These are phyloP conservation scores for Steatornis caripensis DNA, from an alignment of 2,113 vertebrate genomes.

Conservation along the genomic window DNA sequence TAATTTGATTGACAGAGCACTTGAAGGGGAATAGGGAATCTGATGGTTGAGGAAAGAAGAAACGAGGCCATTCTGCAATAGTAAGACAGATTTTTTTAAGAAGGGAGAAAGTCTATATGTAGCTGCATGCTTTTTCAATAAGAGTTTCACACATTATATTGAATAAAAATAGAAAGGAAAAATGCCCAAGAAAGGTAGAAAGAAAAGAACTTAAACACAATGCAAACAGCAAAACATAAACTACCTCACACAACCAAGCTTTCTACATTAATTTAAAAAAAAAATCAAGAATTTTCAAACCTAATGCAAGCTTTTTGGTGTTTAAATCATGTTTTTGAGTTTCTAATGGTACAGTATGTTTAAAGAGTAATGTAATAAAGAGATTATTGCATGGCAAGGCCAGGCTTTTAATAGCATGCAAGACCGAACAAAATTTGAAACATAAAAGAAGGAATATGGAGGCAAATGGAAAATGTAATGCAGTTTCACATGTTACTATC, in stretches of 20 bases:
- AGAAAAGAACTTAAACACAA: background rate
- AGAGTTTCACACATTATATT: background rate
- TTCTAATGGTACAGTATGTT: background rate
- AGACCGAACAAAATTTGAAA: background rate
- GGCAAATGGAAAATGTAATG: background rate
- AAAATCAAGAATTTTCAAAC: no score
- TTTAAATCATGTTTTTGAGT: background rate
- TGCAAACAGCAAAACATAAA: background rate
- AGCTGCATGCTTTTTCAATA: background rate
- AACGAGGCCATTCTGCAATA: background rate
- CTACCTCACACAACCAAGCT: accelerated
- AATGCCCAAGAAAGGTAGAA: background rate
- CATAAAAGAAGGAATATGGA: background rate
- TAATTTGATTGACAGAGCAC: background rate
- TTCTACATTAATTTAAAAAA: background rate
- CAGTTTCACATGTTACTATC: background rate
- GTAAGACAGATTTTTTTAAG: background rate
- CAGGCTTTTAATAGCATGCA: background rate
- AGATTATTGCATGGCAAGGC: background rate
- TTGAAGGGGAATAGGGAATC: background rate
- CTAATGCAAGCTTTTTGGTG: background rate
- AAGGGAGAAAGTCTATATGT: background rate
- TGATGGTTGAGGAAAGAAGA: background rate
- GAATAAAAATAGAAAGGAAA: background rate
- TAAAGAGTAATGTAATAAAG: background rate